Evolutionary conservation across 2,888 invertebrate species (phyloP), one percentile per base, ranked within the genome.

Genomic region (Orthonevra nobilis): DNA sequence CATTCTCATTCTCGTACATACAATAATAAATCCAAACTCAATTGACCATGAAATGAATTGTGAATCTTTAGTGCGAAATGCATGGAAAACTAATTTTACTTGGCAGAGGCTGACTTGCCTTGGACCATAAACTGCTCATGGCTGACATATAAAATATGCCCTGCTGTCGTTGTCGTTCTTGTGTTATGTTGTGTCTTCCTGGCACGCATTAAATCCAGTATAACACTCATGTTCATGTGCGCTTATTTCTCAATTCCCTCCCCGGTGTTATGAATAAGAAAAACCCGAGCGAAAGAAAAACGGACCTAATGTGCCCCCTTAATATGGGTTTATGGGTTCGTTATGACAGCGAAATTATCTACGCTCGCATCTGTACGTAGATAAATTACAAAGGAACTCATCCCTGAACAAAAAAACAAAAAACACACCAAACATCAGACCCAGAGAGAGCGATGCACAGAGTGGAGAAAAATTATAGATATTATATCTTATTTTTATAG

Each of bases 311-410:
- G 77, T 77, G 70, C 70, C 77, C 72, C 72, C 77, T 77, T 77
- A 77, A 77, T 77, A 77, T 77, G 77, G 70, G 77, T 77, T 77
- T 77, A 77, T 77, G 77, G 70, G 72, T 77, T 77, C 77, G 77
- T 77, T 77, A 77, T 77, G 77, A 77, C 77, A 77, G 77, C 77
- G 58, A 77, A 77, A 77, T 77, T 77, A 77, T 70, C 77, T 77
- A 64, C 72, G 64, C 72, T 77, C 77, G 64, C 77, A 77, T 77
- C 77, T 77, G 77, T 64, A 77, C 77, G 58, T 66, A 77, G 58
- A 77, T 77, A 77, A 77, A 77, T 77, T 64, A 77, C 70, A 64
- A 72, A 77, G 56, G 52, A 77, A 77, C 64, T 46, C 77, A 77
- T 72, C 77, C 72, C 72, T 42, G 30, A 7, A 14, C 4, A 2